phyloP scores from a whole-genome alignment of 2,113 vertebrate species.

The Alethe castanea region DNA sequence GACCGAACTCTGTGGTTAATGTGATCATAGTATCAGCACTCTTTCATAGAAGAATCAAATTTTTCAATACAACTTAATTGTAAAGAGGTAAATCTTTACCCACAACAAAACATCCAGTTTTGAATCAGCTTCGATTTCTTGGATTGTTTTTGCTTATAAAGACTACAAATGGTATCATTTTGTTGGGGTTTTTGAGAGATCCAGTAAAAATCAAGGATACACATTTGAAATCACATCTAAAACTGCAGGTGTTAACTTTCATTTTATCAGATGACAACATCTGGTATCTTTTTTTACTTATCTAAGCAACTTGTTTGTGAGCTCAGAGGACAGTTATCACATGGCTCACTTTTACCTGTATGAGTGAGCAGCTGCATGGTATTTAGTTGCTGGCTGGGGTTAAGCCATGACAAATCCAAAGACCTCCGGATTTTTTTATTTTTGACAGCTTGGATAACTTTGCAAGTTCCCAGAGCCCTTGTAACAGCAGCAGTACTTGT shows the following conservation, averaged over 20 bases:
- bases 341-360: background rate
- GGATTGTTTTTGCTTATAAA: background rate
- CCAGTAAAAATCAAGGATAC: background rate
- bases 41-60: background rate
- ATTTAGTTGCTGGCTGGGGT: background rate
- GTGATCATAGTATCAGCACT: background rate
- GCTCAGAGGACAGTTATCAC: background rate
- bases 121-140: background rate
- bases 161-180: background rate
- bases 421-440: fast-evolving
- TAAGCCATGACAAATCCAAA: background rate
- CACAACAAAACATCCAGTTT: background rate
- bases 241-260: background rate
- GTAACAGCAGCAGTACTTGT: background rate
- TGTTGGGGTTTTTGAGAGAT: background rate
- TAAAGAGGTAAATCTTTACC: background rate
- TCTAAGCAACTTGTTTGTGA: background rate
- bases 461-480: background rate
- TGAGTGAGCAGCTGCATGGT: background rate
- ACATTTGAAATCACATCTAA: background rate
- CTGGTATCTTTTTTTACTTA: background rate
- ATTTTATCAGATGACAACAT: background rate
- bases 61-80: background rate
- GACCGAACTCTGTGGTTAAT: background rate
- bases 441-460: background rate